Evolutionary conservation across 2,113 vertebrate genomes (phyloP), one percentile per base, ranked within the genome.

Genomic region (Taurulus bubalis): DNA sequence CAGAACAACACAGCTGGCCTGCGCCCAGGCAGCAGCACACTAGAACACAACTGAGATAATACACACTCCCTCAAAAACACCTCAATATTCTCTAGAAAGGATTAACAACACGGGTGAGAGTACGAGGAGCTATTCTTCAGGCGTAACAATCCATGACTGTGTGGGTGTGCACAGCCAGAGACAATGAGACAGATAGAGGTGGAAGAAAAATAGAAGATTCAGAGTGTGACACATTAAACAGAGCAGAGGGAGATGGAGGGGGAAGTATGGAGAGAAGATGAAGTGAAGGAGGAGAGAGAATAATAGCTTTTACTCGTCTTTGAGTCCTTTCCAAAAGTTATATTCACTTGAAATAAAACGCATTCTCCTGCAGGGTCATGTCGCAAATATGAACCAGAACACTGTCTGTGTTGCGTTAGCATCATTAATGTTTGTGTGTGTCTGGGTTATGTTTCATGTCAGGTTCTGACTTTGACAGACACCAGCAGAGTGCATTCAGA

Each of bases 41-140:
- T 9, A 32, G 12, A 76, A 84, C 80, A 85, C 84, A 70, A 77
- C 66, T 9, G 28, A 87, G 79, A 85, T 87, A 87, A 80, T 76
- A 80, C 85, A 79, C 4, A 78, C 68, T 87, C 83, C 42, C 64
- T 82, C 77, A 85, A 62, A 83, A 80, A 92, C 86, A 88, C 86
- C 83, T 86, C 88, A 66, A 26, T 47, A 20, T n/a, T 81, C 71
- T 84, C 82, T 58, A 22, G 53, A 69, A 67, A 77, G 66, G 80
- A 89, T 87, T 87, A 88, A 84, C 78, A 89, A 75, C 77, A 76
- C 16, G 64, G 83, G 83, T 65, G 80, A 64, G 45, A 82, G 79
- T 34, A 59, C 69, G 5, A 81, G 67, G 15, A 71, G 78, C 76
- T 79, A 59, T 89, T 90, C 77, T 85, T 85, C 62, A 26, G 80